phyloP scores from a whole-genome alignment of 2,888 invertebrate genomes.

The Leuctra nigra region DNA sequence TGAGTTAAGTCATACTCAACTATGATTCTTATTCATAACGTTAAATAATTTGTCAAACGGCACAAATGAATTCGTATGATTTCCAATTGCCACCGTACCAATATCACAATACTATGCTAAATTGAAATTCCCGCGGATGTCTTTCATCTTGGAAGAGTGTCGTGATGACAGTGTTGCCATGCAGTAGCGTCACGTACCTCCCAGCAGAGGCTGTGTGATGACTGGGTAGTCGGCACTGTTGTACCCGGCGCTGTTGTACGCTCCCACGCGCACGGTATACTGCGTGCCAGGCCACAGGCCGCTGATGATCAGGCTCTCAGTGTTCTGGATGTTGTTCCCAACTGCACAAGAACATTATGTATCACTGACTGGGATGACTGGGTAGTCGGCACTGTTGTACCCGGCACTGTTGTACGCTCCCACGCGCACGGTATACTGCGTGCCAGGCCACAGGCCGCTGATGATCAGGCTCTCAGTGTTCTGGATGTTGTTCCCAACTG shows the following conservation, averaged over 20 bases:
- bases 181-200: too few species aligned
- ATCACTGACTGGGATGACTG: conserved; percentile 31
- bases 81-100: too few species aligned
- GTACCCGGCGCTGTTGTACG: conserved; percentile 35
- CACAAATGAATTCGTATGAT: too few species aligned
- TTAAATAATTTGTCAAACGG: too few species aligned
- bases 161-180: too few species aligned
- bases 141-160: too few species aligned
- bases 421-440: conserved; percentile 36
- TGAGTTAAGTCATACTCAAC: too few species aligned
- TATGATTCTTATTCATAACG: too few species aligned
- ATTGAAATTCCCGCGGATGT: too few species aligned
- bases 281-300: conserved; percentile 37
- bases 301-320: conserved; percentile 33
- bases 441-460: conserved; percentile 36
- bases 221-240: conserved; percentile 35
- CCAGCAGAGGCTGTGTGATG: conserved; percentile 28
- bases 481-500: conserved; percentile 33
- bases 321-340: conserved; percentile 31
- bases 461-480: conserved; percentile 33
- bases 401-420: conserved; percentile 36
- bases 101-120: too few species aligned
- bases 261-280: conserved; percentile 36
- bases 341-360: too few species aligned
- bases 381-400: conserved; percentile 34